phyloP scores from a whole-genome alignment of 2,888 invertebrate species.

The Eretmocerus hayati region DNA sequence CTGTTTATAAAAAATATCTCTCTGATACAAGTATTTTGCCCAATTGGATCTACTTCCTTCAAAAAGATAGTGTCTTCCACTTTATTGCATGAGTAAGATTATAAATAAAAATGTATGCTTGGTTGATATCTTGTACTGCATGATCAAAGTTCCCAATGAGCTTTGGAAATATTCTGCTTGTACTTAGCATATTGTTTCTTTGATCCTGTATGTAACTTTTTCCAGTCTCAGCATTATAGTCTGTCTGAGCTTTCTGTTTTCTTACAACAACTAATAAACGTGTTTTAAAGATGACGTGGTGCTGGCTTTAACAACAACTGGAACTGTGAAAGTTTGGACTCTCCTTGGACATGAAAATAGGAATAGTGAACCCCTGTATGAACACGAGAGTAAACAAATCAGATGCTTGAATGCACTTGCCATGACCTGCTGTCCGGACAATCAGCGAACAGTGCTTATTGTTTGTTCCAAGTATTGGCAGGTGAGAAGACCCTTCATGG shows the following conservation, averaged over 20 bases:
- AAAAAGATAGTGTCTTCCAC: too few species aligned
- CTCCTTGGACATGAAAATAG: conserved; percentile 82
- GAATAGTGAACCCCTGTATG: conserved; percentile 81
- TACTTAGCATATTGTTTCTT: too few species aligned
- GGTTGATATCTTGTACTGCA: too few species aligned
- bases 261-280: conserved; percentile 15
- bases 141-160: too few species aligned
- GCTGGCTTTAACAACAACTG: conserved; percentile 89
- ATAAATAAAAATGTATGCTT: too few species aligned
- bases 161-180: too few species aligned
- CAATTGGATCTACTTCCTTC: too few species aligned
- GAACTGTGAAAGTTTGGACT: conserved; percentile 96
- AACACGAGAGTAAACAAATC: conserved; percentile 96
- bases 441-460: conserved; percentile 92
- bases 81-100: too few species aligned
- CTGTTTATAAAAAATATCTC: too few species aligned
- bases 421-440: conserved; percentile 88
- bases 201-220: too few species aligned
- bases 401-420: conserved; percentile 88
- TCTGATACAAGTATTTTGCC: too few species aligned
- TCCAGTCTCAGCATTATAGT: too few species aligned
- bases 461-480: conserved; percentile 98
- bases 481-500: conserved; percentile 47
- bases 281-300: conserved; percentile 84
- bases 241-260: neutral